Percentiles rank a stretch among this genome's conserved stretches.
Evolutionary conservation across 2,113 vertebrate species (phyloP).

Genomic region (Phycodurus eques): DNA sequence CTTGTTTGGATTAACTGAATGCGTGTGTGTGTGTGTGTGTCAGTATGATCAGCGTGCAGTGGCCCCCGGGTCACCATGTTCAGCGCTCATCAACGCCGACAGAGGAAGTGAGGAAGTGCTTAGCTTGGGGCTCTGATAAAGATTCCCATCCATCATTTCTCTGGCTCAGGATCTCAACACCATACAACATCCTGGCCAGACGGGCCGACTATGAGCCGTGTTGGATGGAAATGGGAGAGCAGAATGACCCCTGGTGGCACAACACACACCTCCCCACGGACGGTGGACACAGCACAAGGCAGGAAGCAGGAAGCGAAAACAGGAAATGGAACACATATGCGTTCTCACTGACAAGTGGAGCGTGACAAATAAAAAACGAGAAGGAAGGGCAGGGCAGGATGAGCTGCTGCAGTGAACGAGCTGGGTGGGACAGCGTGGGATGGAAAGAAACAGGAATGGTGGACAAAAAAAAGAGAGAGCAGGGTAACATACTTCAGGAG

Average conservation of each 20-base stretch:
- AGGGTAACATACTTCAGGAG: conserved; percentile 89
- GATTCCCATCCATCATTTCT: conserved; percentile 73
- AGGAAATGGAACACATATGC: conserved; percentile 73
- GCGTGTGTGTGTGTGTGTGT: conserved; percentile 35
- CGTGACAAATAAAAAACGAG: conserved; percentile 57
- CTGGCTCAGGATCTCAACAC: conserved; percentile 59
- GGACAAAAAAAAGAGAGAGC: conserved; percentile 62
- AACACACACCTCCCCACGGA: conserved; percentile 24
- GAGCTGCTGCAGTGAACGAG: conserved; percentile 32
- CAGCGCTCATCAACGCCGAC: conserved; percentile 69
- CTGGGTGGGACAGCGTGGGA: conserved; percentile 24
- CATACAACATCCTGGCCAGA: conserved; percentile 65
- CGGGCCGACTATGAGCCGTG: conserved; percentile 19
- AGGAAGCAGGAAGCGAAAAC: conserved; percentile 75
- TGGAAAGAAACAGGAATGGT: conserved; percentile 29
- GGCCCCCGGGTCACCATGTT: conserved; percentile 67
- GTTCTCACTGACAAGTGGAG: conserved; percentile 48
- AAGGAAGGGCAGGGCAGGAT: conserved; percentile 38
- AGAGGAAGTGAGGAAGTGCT: conserved; percentile 75
- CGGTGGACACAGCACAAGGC: conserved; percentile 23
- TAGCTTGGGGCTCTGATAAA: conserved; percentile 70
- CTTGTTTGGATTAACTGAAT: conserved; percentile 63
- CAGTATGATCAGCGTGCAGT: conserved; percentile 40
- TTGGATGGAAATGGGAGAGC: conserved; percentile 52
- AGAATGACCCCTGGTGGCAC: conserved; percentile 42